phyloP scores from a whole-genome alignment of 2,113 vertebrate genomes.

The Vombatus ursinus region DNA sequence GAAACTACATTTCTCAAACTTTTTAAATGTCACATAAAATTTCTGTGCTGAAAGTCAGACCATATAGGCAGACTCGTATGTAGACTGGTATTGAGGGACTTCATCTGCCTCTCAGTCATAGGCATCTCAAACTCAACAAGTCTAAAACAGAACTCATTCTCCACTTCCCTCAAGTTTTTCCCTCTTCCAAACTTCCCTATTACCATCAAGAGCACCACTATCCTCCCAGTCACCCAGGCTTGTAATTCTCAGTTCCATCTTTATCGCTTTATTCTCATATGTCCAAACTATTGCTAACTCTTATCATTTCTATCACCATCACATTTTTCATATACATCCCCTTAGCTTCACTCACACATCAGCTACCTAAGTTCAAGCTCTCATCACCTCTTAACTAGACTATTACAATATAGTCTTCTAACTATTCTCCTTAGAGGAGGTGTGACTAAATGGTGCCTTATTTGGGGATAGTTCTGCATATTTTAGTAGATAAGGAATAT shows the following conservation, averaged over 20 bases:
- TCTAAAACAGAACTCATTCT: not conserved
- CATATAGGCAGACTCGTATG: not conserved
- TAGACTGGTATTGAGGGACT: not conserved
- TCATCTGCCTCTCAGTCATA: not conserved
- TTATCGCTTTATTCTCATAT: not conserved
- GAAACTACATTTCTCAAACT: not conserved
- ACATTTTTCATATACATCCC: not conserved
- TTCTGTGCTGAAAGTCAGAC: not conserved
- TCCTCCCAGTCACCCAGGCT: not conserved
- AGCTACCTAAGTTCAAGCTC: not conserved
- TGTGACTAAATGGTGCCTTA: not conserved
- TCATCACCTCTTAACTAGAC: not conserved
- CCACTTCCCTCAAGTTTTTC: not conserved
- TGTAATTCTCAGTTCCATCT: not conserved
- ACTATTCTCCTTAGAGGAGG: not conserved
- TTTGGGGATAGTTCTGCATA: not conserved
- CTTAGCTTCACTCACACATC: not conserved
- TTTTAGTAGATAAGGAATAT: not conserved
- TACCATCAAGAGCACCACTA: not conserved
- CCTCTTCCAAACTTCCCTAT: not conserved
- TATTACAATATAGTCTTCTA: not conserved
- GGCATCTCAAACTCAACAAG: not conserved
- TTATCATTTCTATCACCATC: not conserved
- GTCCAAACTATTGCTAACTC: not conserved
- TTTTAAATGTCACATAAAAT: not conserved